Evolutionary conservation across 2,888 invertebrate species (phyloP), one percentile per base, ranked within the genome.

Genomic region (Chrysolina americana): DNA sequence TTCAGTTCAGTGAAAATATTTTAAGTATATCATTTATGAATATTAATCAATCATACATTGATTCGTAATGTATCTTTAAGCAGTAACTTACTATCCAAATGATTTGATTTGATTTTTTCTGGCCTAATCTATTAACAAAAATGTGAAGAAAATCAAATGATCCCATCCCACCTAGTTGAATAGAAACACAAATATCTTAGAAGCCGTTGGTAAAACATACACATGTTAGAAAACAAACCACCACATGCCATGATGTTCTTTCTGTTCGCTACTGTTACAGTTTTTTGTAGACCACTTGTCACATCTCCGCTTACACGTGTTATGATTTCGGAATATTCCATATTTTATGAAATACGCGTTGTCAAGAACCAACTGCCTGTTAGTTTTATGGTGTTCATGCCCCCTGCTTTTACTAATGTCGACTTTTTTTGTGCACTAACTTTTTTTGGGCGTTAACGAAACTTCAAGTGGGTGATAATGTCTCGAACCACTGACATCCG

Each of bases 261-360:
- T 74, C 71, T 70, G 70, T 69, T 72, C 66, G 75, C 74, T 71
- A 74, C 74, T 74, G 76, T 76, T 70, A 74, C 71, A 19, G 44
- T 76, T 78, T 78, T 78, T 78, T 78, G 69, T 76, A 47, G 41
- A 41, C 74, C 75, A 78, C 78, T 78, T 78, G 68, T 68, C 48
- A 64, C 62, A 65, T 76, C 19, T 72, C 48, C 23, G 44, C 70
- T 63, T 73, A 75, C 73, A 76, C 70, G 66, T 77, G 77, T 75
- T 72, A 70, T 70, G 70, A 73, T 73, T 66, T 66, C 41, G 36
- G 47, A 70, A 56, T 70, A 71, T 75, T 77, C 71, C 75, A 75
- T 75, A 77, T 65, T 77, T 73, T 63, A 59, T 28, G 36, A 59
- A 59, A 59, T n/a, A n/a, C 28, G 13, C 59, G 59, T 59, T 59